phyloP scores from a whole-genome alignment of 2,113 vertebrate species.

The Hystrix brachyura region DNA sequence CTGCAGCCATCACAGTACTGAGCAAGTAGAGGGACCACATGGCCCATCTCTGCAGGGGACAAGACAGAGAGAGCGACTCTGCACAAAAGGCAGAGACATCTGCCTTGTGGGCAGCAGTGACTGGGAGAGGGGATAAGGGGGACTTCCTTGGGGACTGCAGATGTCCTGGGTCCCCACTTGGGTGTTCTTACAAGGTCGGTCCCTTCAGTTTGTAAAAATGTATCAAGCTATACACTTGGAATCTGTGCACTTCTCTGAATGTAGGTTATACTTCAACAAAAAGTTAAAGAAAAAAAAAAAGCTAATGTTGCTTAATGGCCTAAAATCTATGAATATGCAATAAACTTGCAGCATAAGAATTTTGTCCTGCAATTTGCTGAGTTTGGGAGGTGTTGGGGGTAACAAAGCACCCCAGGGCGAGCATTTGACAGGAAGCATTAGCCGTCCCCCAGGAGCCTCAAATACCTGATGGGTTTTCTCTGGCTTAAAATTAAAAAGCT shows the following conservation, averaged over 20 bases:
- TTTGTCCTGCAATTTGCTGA: constrained; percentile 86
- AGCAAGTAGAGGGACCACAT: neutral
- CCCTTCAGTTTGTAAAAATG: constrained; percentile 44
- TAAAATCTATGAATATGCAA: constrained; percentile 86
- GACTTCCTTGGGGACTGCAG: neutral
- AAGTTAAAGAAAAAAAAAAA: constrained; percentile 69
- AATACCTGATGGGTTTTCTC: constrained; percentile 81
- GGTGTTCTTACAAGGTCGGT: neutral
- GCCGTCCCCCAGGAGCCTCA: constrained; percentile 86
- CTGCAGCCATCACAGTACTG: neutral
- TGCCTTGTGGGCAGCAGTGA: neutral
- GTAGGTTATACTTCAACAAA: constrained; percentile 82
- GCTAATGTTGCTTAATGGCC: constrained; percentile 84
- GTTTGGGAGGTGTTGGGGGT: constrained; percentile 86
- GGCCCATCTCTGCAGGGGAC: neutral
- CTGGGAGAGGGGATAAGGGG: neutral
- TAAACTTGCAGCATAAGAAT: constrained; percentile 84
- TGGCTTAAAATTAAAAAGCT: constrained; percentile 87
- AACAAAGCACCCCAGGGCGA: constrained; percentile 87
- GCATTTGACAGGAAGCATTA: constrained; percentile 89
- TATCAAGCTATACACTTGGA: constrained; percentile 3
- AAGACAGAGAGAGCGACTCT: neutral
- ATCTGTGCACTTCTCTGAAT: constrained; percentile 69
- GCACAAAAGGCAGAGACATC: neutral
- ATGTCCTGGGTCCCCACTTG: neutral